Evolutionary conservation across 2,797 vertebrate species (phyloP).

Genomic region (Pipistrellus pygmaeus): DNA sequence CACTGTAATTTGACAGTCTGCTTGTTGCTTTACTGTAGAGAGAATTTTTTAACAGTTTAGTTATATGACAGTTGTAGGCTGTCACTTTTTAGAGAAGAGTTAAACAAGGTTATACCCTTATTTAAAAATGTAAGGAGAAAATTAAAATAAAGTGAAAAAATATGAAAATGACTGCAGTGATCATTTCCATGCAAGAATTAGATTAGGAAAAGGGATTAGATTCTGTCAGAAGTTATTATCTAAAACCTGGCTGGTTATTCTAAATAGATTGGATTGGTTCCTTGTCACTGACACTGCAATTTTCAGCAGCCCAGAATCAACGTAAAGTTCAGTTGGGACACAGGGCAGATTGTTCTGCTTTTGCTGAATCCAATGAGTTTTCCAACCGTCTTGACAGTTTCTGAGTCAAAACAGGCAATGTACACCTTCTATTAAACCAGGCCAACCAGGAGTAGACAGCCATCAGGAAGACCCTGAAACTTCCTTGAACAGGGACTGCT

Average conservation of each 20-base stretch:
- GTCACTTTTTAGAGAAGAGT: slow-evolving; percentile 66
- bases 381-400: slow-evolving; percentile 58
- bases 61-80: slow-evolving; percentile 65
- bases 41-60: slow-evolving; percentile 46
- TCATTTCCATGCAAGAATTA: slow-evolving; percentile 47
- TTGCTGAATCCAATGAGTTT: slow-evolving; percentile 56
- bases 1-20: no score
- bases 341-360: neutral
- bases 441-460: neutral
- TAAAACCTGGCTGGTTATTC: slow-evolving; percentile 49
- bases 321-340: neutral
- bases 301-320: slow-evolving; percentile 66
- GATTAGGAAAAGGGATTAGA: slow-evolving; percentile 31
- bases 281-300: slow-evolving; percentile 5
- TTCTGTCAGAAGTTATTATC: slow-evolving; percentile 60
- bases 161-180: slow-evolving; percentile 64
- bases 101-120: slow-evolving; percentile 65
- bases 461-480: slow-evolving; percentile 67
- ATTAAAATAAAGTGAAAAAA: slow-evolving; percentile 73
- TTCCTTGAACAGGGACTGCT: slow-evolving; percentile 42
- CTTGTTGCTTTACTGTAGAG: no score
- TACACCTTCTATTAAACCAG: slow-evolving; percentile 45
- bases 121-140: slow-evolving; percentile 68
- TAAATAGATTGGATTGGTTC: neutral
- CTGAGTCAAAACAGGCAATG: slow-evolving; percentile 66